These are phyloP conservation scores for Tiphia femorata DNA, from an alignment of 2,888 invertebrate species.

Conservation along the genomic window DNA sequence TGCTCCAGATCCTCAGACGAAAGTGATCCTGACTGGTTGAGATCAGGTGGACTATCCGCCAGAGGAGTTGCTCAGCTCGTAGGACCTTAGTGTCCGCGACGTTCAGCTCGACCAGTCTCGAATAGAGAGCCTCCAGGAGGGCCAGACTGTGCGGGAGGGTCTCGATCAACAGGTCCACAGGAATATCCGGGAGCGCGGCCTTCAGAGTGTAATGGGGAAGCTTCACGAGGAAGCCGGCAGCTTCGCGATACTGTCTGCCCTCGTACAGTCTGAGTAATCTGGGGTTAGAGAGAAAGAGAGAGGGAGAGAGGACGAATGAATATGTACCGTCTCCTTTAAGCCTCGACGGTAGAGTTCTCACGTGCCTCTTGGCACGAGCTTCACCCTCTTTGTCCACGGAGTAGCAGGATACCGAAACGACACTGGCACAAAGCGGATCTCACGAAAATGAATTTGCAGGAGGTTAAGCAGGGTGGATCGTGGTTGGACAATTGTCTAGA, in stretches of 20 bases:
- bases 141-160: conserved; percentile 90
- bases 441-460: too few species aligned
- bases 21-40: conserved; percentile 62
- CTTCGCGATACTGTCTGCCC: conserved; percentile 90
- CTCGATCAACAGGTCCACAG: conserved; percentile 89
- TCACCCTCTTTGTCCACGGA: too few species aligned
- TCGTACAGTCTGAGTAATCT: conserved; percentile 85
- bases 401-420: too few species aligned
- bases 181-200: conserved; percentile 82
- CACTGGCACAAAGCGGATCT: too few species aligned
- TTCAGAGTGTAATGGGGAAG: conserved; percentile 85
- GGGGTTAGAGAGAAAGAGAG: conserved; percentile 1
- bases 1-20: conserved; percentile 55
- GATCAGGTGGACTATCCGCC: conserved; percentile 88
- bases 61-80: conserved; percentile 83
- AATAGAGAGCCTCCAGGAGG: conserved; percentile 85
- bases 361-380: too few species aligned
- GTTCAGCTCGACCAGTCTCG: conserved; percentile 57
- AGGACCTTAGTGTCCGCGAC: conserved; percentile 65
- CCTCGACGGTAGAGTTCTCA: too few species aligned
- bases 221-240: conserved; percentile 85
- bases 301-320: too few species aligned
- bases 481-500: too few species aligned
- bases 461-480: too few species aligned
- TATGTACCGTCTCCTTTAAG: not conserved